phyloP scores from a whole-genome alignment of 2,888 invertebrate genomes.

The Suillia variegata region DNA sequence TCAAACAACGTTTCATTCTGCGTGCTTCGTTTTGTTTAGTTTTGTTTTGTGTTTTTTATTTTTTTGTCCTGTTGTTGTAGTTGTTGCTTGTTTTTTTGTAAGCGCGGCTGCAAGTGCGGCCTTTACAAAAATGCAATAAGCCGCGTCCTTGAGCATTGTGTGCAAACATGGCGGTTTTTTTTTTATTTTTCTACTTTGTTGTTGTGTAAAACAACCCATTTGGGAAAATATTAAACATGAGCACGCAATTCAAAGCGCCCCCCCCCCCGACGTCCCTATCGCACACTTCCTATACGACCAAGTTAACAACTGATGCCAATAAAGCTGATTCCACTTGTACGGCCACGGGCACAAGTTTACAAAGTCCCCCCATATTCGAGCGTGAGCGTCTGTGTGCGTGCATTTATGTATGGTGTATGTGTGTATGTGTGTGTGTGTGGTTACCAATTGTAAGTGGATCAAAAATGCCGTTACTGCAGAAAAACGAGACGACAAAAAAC shows the following conservation, averaged over 20 bases:
- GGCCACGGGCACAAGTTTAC: not conserved
- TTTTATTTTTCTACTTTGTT: not conserved
- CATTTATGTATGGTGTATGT: not conserved
- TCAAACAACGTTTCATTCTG: not conserved
- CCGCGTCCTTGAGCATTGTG: slow-evolving; percentile 16
- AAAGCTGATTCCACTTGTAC: not conserved
- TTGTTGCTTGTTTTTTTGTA: not conserved
- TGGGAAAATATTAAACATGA: slow-evolving; percentile 37
- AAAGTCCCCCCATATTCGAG: not conserved
- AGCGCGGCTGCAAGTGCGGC: not conserved
- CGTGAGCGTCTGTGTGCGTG: not conserved
- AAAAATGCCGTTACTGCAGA: not conserved
- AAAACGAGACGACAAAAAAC: not conserved
- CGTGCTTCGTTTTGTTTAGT: too few relatives aligned
- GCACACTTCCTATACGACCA: not conserved
- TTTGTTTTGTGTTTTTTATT: too few relatives aligned
- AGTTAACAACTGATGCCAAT: not conserved
- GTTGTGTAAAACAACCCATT: not conserved
- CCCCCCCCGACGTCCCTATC: not conserved
- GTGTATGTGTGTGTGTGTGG: not conserved
- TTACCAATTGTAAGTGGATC: not conserved
- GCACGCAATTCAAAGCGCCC: slow-evolving; percentile 32
- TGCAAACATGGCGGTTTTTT: not conserved
- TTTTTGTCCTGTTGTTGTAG: not conserved
- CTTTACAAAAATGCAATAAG: slow-evolving; percentile 13